Base-by-base conservation (phyloP, 2,888 invertebrate genomes). In the Priocnemis perturbator region DNA sequence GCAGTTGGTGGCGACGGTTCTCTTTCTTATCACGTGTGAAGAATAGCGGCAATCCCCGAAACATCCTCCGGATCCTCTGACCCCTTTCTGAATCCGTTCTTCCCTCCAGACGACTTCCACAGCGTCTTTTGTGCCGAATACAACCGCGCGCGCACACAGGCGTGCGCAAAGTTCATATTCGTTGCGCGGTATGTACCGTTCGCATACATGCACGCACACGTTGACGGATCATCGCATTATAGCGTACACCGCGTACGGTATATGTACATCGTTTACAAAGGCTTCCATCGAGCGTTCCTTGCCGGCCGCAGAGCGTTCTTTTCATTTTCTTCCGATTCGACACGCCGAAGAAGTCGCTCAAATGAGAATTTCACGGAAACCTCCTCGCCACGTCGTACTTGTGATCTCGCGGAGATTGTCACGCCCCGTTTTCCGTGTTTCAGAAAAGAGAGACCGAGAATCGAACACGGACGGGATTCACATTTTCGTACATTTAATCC, bases 261-360 rank as follows among this genome's bases (percentile, higher is more conserved):
- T n/a, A 9, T 37, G 7, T 37, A 37, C 37, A 37, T 37, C 37
- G 37, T 37, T 1, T 37, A 37, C 11, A 37, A 37, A 37, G 37
- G 7, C 37, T 3, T 37, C 37, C 37, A 37, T 37, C 37, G 37
- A 37, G 37, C 37, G 37, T 37, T 11, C 37, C 37, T 37, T 9
- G 37, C 7, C 37, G 37, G 4, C 37, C 37, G 37, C 37, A 37
- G 37, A 37, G 50, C 44, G 44, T 58, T 58, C 45, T 44, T 58
- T 44, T 20, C 58, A 44, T 58, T 58, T 44, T 37, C 20, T 44
- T 20, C 64, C 64, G 50, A 73, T 62, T 73, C 73, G 69, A 69
- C 64, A 67, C 73, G 44, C 52, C 55, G 61, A 21, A 37, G 50
- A 64, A 69, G 73, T 67, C 66, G 64, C 69, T 59, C 15, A 26